Conservation (phyloP, 2,888 invertebrate species). For the Acrobasis consociella region DNA sequence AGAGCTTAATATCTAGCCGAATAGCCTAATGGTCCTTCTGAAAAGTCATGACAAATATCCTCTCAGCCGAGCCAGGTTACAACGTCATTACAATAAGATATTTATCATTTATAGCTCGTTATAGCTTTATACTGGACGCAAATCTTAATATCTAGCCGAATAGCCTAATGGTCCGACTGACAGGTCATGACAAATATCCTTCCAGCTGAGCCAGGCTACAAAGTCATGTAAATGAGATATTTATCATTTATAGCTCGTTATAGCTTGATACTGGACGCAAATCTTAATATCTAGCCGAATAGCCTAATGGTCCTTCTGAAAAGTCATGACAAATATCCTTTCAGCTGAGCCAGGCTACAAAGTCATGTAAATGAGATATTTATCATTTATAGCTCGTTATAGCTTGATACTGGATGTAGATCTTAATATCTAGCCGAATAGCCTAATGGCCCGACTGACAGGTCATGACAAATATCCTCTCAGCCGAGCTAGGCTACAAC, state of each 20-base stretch:
- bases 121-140: too few relatives aligned
- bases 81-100: too few relatives aligned
- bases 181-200: neutral
- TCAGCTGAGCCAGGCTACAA: neutral
- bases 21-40: neutral
- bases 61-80: too few relatives aligned
- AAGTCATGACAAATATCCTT: constrained; percentile 20
- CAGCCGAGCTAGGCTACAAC: neutral
- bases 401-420: neutral
- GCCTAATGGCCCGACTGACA: constrained; percentile 20
- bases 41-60: neutral
- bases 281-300: constrained; percentile 5
- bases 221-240: too few relatives aligned
- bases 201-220: too few relatives aligned
- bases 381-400: neutral
- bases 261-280: neutral
- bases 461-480: constrained; percentile 21
- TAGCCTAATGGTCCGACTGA: neutral
- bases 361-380: constrained; percentile 10
- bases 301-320: constrained; percentile 18
- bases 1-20: too few relatives aligned
- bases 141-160: too few relatives aligned
- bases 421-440: constrained; percentile 5
- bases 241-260: neutral
- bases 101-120: too few relatives aligned